phyloP scores from a whole-genome alignment of 2,888 invertebrate species.

The Rotaria sp. region DNA sequence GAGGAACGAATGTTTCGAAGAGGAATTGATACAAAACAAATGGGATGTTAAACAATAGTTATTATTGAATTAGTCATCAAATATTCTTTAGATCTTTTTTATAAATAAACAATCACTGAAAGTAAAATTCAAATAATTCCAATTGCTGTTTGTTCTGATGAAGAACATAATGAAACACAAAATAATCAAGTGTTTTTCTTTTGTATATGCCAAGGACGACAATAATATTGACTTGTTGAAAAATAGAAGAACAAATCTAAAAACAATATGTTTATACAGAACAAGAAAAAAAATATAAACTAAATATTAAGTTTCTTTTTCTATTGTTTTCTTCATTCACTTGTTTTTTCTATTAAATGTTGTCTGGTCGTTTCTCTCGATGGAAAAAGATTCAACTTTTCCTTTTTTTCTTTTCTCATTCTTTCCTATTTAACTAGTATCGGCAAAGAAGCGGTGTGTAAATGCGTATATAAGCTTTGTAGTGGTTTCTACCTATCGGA shows the following conservation, averaged over 20 bases:
- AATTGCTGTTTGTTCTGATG: too few species aligned
- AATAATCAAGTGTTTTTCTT: background rate
- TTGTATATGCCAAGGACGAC: too few species aligned
- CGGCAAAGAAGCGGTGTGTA: background rate
- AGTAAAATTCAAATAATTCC: too few species aligned
- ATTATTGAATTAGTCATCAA: too few species aligned
- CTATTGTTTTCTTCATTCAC: background rate
- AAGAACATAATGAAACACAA: too few species aligned
- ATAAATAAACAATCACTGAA: too few species aligned
- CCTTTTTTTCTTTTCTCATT: background rate
- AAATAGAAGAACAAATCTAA: background rate
- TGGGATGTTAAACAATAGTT: too few species aligned
- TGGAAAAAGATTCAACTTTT: background rate
- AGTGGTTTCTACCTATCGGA: background rate
- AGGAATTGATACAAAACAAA: too few species aligned
- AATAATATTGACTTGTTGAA: background rate
- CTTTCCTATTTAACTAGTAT: slow-evolving; percentile 4
- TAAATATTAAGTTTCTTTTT: background rate
- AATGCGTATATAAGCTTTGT: background rate
- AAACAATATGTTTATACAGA: background rate
- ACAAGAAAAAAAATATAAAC: too few species aligned
- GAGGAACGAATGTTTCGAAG: too few species aligned
- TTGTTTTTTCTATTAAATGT: background rate
- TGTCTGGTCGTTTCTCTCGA: background rate
- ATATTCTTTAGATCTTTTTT: too few species aligned